Conservation (phyloP, 2,797 vertebrate species). For the Pagetopsis macropterus region DNA sequence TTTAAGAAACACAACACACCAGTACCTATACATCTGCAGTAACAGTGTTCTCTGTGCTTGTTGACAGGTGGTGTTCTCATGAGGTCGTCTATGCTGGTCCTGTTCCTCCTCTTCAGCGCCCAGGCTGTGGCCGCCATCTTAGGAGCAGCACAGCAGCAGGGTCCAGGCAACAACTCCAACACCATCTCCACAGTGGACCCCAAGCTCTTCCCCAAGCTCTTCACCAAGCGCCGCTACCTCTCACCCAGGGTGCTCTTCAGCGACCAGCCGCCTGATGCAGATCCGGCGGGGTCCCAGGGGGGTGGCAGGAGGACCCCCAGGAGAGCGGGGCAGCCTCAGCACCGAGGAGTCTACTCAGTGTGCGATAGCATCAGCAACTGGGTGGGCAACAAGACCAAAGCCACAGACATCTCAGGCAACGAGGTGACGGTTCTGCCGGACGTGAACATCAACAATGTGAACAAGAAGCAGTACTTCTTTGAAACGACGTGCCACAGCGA, state of each 20-base stretch:
- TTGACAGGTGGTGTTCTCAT: slow-evolving; percentile 85
- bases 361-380: slow-evolving; percentile 95
- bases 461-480: slow-evolving; percentile 98
- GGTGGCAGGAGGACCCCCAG: slow-evolving; percentile 80
- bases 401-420: slow-evolving; percentile 95
- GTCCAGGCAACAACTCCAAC: slow-evolving; percentile 36
- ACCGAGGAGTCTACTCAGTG: slow-evolving; percentile 94
- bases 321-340: slow-evolving; percentile 83
- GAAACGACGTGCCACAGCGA: slow-evolving; percentile 93
- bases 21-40: not conserved
- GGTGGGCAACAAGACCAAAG: slow-evolving; percentile 96
- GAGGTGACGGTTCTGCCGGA: slow-evolving; percentile 94
- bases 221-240: slow-evolving; percentile 87
- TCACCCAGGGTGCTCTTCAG: slow-evolving; percentile 95
- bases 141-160: slow-evolving; percentile 75
- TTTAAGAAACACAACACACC: not conserved
- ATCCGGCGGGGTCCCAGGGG: slow-evolving; percentile 61
- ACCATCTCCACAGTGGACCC: slow-evolving; percentile 87
- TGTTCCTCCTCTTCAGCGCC: slow-evolving; percentile 92
- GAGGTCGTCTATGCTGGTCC: slow-evolving; percentile 94
- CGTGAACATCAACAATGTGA: slow-evolving; percentile 94
- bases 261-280: slow-evolving; percentile 86
- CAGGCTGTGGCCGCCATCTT: slow-evolving; percentile 87
- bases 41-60: slow-evolving; percentile 3
- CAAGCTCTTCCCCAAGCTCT: slow-evolving; percentile 90